Conservation (phyloP, 2,113 vertebrate species). For the Rhabdornis inornatus region DNA sequence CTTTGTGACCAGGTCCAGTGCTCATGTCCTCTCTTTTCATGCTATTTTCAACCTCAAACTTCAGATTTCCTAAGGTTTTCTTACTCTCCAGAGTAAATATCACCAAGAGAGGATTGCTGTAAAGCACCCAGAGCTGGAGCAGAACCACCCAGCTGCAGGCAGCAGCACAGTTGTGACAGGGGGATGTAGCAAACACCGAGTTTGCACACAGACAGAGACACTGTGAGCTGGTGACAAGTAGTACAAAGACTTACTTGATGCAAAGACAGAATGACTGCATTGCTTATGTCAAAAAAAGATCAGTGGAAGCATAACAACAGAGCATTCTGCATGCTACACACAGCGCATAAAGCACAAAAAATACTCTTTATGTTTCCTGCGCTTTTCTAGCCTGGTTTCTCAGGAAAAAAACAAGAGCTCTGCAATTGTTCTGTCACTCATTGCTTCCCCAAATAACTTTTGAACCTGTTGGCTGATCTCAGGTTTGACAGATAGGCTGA, state of each 20-base stretch:
- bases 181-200: not conserved
- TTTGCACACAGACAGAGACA: not conserved
- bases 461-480: slow-evolving; percentile 52
- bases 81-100: not conserved
- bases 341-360: not conserved
- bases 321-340: slow-evolving; percentile 7
- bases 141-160: not conserved
- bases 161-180: not conserved
- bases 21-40: not conserved
- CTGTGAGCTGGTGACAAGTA: not conserved
- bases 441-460: slow-evolving; percentile 42
- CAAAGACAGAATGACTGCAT: slow-evolving; percentile 27
- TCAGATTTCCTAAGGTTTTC: not conserved
- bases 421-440: slow-evolving; percentile 60
- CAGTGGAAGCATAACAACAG: slow-evolving; percentile 29
- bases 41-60: not conserved
- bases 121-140: not conserved
- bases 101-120: not conserved
- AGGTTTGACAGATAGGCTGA: slow-evolving; percentile 51
- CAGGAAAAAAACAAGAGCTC: not conserved
- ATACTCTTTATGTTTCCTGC: not conserved
- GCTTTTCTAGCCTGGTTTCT: not conserved
- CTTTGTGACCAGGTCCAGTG: not conserved
- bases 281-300: slow-evolving; percentile 41
- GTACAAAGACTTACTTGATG: slow-evolving; percentile 52